Percentiles rank a stretch among this genome's conserved stretches.
Evolutionary conservation across 2,888 invertebrate species (phyloP).

Genomic region (Odontomyia ornata): DNA sequence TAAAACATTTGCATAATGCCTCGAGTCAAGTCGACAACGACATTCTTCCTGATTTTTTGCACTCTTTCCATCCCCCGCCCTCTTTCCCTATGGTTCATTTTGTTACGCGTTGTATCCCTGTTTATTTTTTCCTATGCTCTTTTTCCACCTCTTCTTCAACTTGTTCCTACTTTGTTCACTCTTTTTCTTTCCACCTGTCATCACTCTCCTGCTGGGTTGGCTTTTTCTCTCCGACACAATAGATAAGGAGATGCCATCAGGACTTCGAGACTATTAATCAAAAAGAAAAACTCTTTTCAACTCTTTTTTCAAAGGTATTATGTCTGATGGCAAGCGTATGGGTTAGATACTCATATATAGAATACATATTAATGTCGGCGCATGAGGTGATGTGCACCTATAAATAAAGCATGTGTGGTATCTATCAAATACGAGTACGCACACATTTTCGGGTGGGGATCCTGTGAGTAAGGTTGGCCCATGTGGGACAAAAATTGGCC

Average conservation of each 20-base stretch:
- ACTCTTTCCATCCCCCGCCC: neutral
- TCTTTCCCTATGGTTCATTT: neutral
- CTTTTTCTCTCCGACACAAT: neutral
- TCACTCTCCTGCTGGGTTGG: neutral
- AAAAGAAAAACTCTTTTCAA: slow-evolving; percentile 30
- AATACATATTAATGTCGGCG: neutral
- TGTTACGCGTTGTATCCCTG: neutral
- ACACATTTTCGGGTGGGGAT: too few relatives aligned
- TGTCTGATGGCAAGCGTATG: slow-evolving; percentile 7
- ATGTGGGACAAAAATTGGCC: slow-evolving; percentile 9
- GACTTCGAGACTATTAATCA: slow-evolving; percentile 36
- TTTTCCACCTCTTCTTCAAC: neutral
- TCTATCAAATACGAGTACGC: too few relatives aligned
- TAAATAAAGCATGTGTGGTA: too few relatives aligned
- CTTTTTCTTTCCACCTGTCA: slow-evolving; percentile 8
- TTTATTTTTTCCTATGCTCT: neutral
- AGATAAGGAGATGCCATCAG: slow-evolving; percentile 23
- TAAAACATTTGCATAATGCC: slow-evolving; percentile 39
- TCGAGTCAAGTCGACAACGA: slow-evolving; percentile 13
- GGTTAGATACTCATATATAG: neutral
- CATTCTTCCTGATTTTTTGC: neutral
- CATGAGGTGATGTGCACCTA: neutral
- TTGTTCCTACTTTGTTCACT: too few relatives aligned
- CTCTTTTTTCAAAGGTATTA: slow-evolving; percentile 18
- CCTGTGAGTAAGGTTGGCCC: neutral